A percentile compares a stretch with the other conserved stretches of the same genome.
phyloP scores from a whole-genome alignment of 1,140 invertebrate genomes.

The Polypedilum pembai region DNA sequence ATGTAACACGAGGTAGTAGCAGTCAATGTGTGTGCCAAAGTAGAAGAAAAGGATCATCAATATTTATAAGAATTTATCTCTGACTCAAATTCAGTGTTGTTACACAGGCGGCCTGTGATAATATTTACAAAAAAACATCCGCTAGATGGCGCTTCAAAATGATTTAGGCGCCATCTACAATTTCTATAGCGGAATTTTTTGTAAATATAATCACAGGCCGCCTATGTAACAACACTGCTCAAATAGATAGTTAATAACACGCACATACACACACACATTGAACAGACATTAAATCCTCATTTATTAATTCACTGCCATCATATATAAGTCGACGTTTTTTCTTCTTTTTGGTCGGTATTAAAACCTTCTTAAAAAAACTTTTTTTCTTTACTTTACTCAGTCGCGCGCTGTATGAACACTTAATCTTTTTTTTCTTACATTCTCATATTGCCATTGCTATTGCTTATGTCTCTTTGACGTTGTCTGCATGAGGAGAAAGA shows the following conservation, averaged over 20 bases:
- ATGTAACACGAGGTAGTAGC: not conserved
- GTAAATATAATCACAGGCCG: no score
- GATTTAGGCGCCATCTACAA: no score
- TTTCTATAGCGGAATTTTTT: no score
- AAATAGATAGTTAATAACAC: conserved; percentile 8
- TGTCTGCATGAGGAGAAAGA: no score
- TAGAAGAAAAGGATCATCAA: not conserved
- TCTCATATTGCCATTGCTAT: not conserved
- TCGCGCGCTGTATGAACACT: not conserved
- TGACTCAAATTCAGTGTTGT: no score
- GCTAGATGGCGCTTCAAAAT: no score
- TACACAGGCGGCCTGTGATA: no score
- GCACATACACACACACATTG: not conserved
- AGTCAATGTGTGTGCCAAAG: not conserved
- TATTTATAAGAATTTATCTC: not conserved
- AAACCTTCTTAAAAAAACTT: not conserved
- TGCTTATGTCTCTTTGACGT: no score
- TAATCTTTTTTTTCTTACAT: not conserved
- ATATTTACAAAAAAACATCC: no score
- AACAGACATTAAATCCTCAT: conserved; percentile 18
- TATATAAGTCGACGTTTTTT: not conserved
- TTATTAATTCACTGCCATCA: conserved; percentile 13
- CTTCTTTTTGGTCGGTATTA: not conserved
- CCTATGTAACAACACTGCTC: no score
- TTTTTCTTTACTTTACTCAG: not conserved